Evolutionary conservation across 1,140 invertebrate genomes (phyloP).

Genomic region (Idris sp.): DNA sequence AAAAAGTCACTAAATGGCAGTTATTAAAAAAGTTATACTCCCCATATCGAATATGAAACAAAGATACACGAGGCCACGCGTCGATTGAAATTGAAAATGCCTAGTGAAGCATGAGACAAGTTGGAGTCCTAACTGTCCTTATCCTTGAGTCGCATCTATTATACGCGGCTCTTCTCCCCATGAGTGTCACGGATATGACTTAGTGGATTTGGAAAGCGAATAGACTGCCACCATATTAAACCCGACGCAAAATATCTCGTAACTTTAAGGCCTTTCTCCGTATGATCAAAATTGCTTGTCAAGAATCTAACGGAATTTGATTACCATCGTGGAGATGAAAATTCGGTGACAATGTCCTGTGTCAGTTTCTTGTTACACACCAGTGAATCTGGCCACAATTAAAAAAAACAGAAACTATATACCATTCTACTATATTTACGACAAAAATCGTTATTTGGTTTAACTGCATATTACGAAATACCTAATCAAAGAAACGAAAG

Average conservation of each 20-base stretch:
- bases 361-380: too few relatives aligned
- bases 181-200: conserved; percentile 65
- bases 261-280: conserved; percentile 59
- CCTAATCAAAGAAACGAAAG: too few relatives aligned
- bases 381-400: too few relatives aligned
- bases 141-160: conserved; percentile 59
- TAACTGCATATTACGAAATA: too few relatives aligned
- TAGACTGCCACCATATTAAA: conserved; percentile 67
- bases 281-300: too few relatives aligned
- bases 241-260: conserved; percentile 55
- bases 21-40: conserved; percentile 51
- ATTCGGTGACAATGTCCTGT: too few relatives aligned
- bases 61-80: conserved; percentile 49
- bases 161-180: conserved; percentile 61
- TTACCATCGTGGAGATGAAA: too few relatives aligned
- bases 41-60: conserved; percentile 42
- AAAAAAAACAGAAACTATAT: too few relatives aligned
- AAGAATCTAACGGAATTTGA: too few relatives aligned
- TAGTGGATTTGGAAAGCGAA: conserved; percentile 62
- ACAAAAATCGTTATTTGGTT: too few relatives aligned
- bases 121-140: conserved; percentile 55
- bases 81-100: conserved; percentile 59
- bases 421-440: too few relatives aligned
- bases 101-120: conserved; percentile 59
- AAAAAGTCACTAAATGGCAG: conserved; percentile 27